These are phyloP conservation scores for Emydoidea blandingii DNA, from an alignment of 2,797 vertebrate species.

Conservation along the genomic window DNA sequence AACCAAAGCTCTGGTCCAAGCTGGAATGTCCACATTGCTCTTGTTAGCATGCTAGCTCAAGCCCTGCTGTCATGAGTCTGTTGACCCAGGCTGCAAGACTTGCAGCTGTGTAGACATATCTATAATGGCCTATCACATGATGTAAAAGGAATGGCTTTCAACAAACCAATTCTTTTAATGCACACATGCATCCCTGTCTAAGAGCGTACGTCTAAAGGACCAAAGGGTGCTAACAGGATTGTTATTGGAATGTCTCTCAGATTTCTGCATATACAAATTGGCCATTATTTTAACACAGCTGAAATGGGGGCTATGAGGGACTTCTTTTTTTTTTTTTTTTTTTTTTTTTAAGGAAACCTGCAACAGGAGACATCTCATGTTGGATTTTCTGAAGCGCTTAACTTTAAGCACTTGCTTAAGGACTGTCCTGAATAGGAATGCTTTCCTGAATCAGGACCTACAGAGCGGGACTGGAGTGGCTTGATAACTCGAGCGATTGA, in stretches of 20 bases:
- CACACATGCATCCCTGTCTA: neutral
- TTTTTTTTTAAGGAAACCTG: neutral
- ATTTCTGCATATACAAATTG: conserved; percentile 30
- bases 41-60: no score
- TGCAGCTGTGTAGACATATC: neutral
- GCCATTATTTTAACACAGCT: conserved; percentile 20
- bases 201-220: neutral
- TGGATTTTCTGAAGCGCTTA: conserved; percentile 36
- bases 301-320: neutral
- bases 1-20: neutral
- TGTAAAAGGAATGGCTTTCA: neutral
- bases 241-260: neutral
- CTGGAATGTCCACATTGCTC: neutral
- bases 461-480: fast-evolving
- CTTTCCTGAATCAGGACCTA: neutral
- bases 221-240: neutral
- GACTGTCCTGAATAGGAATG: fast-evolving
- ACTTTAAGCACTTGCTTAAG: neutral
- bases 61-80: neutral
- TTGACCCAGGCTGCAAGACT: neutral
- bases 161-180: conserved; percentile 8
- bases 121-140: fast-evolving
- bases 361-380: conserved; percentile 27
- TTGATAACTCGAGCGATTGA: fast-evolving
- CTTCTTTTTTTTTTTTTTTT: neutral